phyloP scores from a whole-genome alignment of 1,140 invertebrate genomes.

The Philaenus spumarius region DNA sequence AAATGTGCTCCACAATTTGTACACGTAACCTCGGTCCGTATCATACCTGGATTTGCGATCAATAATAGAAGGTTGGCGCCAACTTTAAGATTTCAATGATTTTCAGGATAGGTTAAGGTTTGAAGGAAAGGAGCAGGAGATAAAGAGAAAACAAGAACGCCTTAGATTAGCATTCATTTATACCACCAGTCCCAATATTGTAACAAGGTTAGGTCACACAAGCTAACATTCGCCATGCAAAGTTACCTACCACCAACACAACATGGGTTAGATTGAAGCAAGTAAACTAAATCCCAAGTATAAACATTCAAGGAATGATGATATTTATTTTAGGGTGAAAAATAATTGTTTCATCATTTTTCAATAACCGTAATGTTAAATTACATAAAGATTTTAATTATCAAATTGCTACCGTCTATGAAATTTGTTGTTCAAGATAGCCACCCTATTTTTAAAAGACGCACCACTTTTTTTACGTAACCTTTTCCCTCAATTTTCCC shows the following conservation, averaged over 20 bases:
- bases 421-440: too few species aligned
- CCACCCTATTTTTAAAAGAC: too few species aligned
- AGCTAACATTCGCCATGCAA: background rate
- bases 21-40: slow-evolving; percentile 78
- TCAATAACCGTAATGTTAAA: too few species aligned
- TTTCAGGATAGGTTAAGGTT: background rate
- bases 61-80: slow-evolving; percentile 92
- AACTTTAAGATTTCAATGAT: slow-evolving; percentile 42
- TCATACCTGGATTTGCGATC: slow-evolving; percentile 86
- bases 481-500: too few species aligned
- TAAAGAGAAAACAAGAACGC: slow-evolving; percentile 20
- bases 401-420: too few species aligned
- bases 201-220: background rate
- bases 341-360: too few species aligned
- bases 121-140: slow-evolving; percentile 2
- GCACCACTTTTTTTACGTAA: too few species aligned
- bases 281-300: background rate
- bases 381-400: too few species aligned
- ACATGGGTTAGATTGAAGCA: background rate
- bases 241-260: background rate
- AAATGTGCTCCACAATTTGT: slow-evolving; percentile 88
- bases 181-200: slow-evolving; percentile 12
- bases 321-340: too few species aligned
- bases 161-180: slow-evolving; percentile 21
- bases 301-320: too few species aligned